These are phyloP conservation scores for Geophilus truncorum DNA, from an alignment of 2,888 invertebrate species.

Conservation along the genomic window DNA sequence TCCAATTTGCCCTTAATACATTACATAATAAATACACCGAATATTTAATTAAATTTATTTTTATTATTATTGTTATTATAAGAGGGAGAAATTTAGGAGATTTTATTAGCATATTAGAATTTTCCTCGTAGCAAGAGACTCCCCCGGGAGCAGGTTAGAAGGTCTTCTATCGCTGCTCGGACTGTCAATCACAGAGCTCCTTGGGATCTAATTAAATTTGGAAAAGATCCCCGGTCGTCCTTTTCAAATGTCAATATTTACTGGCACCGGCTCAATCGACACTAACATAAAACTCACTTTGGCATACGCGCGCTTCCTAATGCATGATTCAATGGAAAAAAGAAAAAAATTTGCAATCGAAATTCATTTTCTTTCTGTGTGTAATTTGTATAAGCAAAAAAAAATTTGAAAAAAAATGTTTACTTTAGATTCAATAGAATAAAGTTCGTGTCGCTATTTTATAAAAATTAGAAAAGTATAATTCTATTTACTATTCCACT, in stretches of 20 bases:
- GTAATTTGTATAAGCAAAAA: neutral
- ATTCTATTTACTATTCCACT: neutral
- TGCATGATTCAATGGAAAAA: neutral
- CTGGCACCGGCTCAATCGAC: neutral
- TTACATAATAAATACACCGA: too few species aligned
- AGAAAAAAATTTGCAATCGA: neutral
- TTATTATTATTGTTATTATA: too few species aligned
- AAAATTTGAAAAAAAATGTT: neutral
- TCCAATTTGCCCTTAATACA: too few species aligned
- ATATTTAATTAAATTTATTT: too few species aligned
- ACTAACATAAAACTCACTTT: neutral
- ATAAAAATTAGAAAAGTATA: neutral
- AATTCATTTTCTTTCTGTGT: neutral
- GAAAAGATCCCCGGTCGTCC: neutral
- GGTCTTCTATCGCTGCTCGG: neutral
- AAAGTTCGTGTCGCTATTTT: neutral
- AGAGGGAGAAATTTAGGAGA: too few species aligned
- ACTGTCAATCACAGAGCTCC: neutral
- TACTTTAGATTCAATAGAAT: neutral
- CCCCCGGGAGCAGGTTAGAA: neutral
- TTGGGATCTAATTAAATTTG: neutral
- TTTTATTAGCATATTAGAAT: neutral
- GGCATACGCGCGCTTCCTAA: neutral
- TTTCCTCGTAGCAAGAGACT: neutral
- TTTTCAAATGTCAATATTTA: neutral